Evolutionary conservation across 2,888 invertebrate genomes (phyloP), one percentile per base, ranked within the genome.

Genomic region (Scaptodrosophila latifasciaeformis): DNA sequence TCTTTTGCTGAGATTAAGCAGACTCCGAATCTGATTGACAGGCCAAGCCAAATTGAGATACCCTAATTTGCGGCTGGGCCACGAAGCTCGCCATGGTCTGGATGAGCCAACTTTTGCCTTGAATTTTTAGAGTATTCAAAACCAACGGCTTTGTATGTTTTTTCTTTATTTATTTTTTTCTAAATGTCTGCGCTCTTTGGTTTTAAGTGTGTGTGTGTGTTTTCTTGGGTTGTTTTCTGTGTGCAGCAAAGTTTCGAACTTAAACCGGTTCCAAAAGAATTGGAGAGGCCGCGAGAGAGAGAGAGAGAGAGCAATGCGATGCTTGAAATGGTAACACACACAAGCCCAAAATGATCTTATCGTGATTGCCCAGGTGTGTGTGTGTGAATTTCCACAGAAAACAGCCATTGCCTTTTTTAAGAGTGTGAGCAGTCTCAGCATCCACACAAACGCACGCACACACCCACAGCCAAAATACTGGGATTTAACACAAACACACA

Each of bases 251-350:
- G 61, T 65, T 52, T 62, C 59, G 55, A 62, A 67, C 29, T 48
- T 45, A 63, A 75, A 74, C 74, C 69, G 69, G 74, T 75, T 75
- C 61, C 51, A 62, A 55, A 63, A 37, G 52, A 49, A 2, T 12
- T 9, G 10, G 31, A 24, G 31, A 44, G 34, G 37, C n/a, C n/a
- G n/a, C n/a, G 51, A 56, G 56, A 58, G 54, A 40, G 40, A 37
- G 19, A 29, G 46, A 15, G 27, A 57, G 17, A 49, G 48, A 18
- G 43, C 9, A 12, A 49, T 5, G 30, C 12, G 10, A 29, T 31
- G 45, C 45, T 30, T 13, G 29, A 42, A 47, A 47, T 54, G 53
- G 53, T 49, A 42, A 40, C 27, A 54, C 27, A 42, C 40, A 62
- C 17, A 54, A 19, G 34, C 37, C 27, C 27, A 43, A 30, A 39